Evolutionary conservation across 1,140 invertebrate genomes (phyloP).

Genomic region (Drosophila tsacasi): DNA sequence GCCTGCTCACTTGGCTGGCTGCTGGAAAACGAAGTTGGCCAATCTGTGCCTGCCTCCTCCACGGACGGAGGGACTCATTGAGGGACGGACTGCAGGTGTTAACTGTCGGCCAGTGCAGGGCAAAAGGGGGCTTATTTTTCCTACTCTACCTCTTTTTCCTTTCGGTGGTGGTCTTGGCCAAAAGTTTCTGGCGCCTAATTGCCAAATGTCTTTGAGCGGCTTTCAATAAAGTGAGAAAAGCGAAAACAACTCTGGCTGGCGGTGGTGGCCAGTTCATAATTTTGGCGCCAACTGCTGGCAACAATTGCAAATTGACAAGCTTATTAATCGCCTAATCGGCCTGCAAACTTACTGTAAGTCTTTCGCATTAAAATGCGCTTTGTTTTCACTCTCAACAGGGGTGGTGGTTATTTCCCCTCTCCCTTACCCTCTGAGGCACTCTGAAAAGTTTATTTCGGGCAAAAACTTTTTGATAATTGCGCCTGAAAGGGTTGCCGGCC

Average conservation of each 20-base stretch:
- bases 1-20: conserved; percentile 45
- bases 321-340: conserved; percentile 83
- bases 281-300: conserved; percentile 67
- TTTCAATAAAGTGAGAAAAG: conserved; percentile 53
- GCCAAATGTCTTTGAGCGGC: conserved; percentile 58
- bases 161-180: background rate
- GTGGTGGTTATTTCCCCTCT: background rate
- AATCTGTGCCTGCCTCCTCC: conserved; percentile 52
- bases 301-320: conserved; percentile 83
- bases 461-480: conserved; percentile 81
- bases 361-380: conserved; percentile 69
- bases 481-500: conserved; percentile 67
- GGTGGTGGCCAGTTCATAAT: conserved; percentile 67
- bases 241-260: conserved; percentile 30
- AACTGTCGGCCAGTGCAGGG: conserved; percentile 48
- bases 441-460: conserved; percentile 57
- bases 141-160: background rate
- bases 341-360: conserved; percentile 79
- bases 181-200: conserved; percentile 64
- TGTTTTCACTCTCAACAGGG: conserved; percentile 31
- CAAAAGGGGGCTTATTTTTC: background rate
- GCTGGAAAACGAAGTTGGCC: conserved; percentile 36
- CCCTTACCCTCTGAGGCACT: background rate
- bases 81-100: conserved; percentile 59
- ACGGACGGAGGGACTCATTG: conserved; percentile 11